These are phyloP conservation scores for Latrodectus hesperus DNA, from an alignment of 2,888 invertebrate genomes.

Conservation along the genomic window DNA sequence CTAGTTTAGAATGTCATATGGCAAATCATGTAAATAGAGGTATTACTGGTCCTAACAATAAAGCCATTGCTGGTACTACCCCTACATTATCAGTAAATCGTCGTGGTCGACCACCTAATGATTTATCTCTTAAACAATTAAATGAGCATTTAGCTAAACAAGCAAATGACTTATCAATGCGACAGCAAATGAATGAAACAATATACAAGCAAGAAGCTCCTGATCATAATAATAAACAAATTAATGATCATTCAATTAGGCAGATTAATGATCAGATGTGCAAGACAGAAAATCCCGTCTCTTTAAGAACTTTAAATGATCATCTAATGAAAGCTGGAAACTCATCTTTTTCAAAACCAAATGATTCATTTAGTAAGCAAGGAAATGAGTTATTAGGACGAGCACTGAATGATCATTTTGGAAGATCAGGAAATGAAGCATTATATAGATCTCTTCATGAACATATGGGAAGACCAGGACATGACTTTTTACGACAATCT, in stretches of 20 bases:
- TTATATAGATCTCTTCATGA: slow-evolving; percentile 58
- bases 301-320: slow-evolving; percentile 61
- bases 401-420: slow-evolving; percentile 62
- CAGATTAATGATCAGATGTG: slow-evolving; percentile 52
- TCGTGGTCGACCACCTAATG: slow-evolving; percentile 60
- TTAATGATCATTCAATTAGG: slow-evolving; percentile 52
- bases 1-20: slow-evolving; percentile 70
- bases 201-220: slow-evolving; percentile 44
- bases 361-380: slow-evolving; percentile 59
- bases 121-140: slow-evolving; percentile 52
- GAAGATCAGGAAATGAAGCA: slow-evolving; percentile 59
- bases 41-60: slow-evolving; percentile 49
- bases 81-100: slow-evolving; percentile 50
- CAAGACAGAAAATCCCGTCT: slow-evolving; percentile 54
- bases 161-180: slow-evolving; percentile 62
- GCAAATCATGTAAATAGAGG: slow-evolving; percentile 67
- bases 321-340: slow-evolving; percentile 61
- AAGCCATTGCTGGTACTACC: background rate
- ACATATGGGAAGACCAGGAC: slow-evolving; percentile 62
- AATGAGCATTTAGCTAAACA: slow-evolving; percentile 64
- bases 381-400: slow-evolving; percentile 62
- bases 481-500: slow-evolving; percentile 57
- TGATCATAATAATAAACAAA: slow-evolving; percentile 40
- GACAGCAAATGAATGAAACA: slow-evolving; percentile 49
- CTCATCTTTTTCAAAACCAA: slow-evolving; percentile 54